Evolutionary conservation across 1,140 invertebrate species (phyloP).

Genomic region (Aphelenchoides avenae): DNA sequence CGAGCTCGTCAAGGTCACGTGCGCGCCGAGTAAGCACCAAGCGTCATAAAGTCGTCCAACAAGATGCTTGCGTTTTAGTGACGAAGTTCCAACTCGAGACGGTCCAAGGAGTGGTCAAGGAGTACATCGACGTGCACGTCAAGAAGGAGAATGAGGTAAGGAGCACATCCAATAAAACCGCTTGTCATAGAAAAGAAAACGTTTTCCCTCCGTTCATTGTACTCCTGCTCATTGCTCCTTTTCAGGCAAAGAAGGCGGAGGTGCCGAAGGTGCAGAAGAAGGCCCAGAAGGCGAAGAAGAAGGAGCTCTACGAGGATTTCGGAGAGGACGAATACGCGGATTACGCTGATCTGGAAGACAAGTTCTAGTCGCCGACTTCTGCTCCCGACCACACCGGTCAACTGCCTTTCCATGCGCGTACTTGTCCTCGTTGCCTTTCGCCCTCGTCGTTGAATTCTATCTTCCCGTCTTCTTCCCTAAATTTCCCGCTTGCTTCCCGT

Average conservation of each 20-base stretch:
- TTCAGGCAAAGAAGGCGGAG: conserved; percentile 13
- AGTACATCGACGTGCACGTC: conserved; percentile 8
- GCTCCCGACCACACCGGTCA: no score
- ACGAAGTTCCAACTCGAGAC: conserved; percentile 35
- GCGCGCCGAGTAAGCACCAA: conserved; percentile 10
- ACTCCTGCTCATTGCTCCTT: background rate
- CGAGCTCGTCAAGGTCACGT: conserved; percentile 20
- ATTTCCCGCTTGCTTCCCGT: no score
- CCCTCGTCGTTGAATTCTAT: no score
- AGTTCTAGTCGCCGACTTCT: no score
- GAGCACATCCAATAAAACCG: conserved; percentile 8
- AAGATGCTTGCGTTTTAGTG: conserved; percentile 29
- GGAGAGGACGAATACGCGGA: conserved; percentile 31
- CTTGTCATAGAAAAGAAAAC: no score
- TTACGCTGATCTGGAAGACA: no score
- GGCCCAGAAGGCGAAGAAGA: conserved; percentile 25
- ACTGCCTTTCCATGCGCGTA: no score
- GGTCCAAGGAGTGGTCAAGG: conserved; percentile 5
- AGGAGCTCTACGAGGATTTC: conserved; percentile 28
- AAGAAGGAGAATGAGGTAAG: conserved; percentile 12
- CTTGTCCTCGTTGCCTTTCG: no score
- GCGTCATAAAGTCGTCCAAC: conserved; percentile 5
- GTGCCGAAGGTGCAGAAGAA: conserved; percentile 18
- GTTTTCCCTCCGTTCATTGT: background rate
- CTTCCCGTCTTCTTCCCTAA: no score